Evolutionary conservation across 2,113 vertebrate genomes (phyloP).

Genomic region (Trichechus manatus): DNA sequence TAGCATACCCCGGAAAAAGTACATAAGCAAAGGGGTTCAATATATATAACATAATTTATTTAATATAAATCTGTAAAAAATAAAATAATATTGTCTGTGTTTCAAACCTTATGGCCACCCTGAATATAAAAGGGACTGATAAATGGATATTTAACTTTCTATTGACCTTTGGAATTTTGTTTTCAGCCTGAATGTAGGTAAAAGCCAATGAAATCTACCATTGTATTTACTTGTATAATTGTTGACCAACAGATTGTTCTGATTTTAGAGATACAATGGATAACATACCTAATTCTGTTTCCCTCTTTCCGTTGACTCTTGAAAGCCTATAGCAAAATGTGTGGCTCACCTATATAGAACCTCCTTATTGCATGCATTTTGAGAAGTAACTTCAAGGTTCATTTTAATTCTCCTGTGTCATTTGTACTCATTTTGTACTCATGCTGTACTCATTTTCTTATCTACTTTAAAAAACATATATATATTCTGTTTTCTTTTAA

Average conservation of each 20-base stretch:
- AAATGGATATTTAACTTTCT: conserved; percentile 2
- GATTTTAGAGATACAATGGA: neutral
- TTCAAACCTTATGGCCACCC: neutral
- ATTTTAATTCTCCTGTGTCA: conserved; percentile 17
- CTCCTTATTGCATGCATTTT: neutral
- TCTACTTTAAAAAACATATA: neutral
- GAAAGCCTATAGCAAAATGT: conserved; percentile 9
- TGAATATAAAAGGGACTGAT: conserved; percentile 14
- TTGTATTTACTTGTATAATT: conserved; percentile 36
- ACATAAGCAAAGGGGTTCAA: neutral
- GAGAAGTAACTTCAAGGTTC: conserved; percentile 25
- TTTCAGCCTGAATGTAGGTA: neutral
- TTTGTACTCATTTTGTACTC: neutral
- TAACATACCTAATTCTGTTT: conserved; percentile 4
- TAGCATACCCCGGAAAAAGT: conserved; percentile 16
- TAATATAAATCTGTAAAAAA: conserved; percentile 4
- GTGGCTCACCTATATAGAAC: neutral
- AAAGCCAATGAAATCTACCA: conserved; percentile 22
- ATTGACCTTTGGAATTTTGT: neutral
- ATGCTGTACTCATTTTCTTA: conserved; percentile 5
- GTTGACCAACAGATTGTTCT: conserved; percentile 4
- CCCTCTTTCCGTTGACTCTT: conserved; percentile 2
- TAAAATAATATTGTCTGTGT: neutral
- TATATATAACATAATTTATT: neutral
- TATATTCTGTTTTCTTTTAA: conserved; percentile 32